Base-by-base conservation (phyloP, 2,113 vertebrate genomes). In the Ochotona princeps region DNA sequence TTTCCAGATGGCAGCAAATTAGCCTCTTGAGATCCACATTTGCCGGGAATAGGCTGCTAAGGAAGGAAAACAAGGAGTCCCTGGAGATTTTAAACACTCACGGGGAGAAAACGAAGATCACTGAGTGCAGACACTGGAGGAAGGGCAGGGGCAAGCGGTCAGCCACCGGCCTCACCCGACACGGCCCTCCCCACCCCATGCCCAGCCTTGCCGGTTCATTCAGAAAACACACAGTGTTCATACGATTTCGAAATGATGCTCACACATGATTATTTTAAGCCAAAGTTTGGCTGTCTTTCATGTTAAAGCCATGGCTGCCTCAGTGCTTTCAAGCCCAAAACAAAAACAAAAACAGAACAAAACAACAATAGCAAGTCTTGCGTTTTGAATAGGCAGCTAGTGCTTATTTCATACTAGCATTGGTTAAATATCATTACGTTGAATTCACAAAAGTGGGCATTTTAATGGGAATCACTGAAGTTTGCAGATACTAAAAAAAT, bases 21-120 rank as follows among this genome's bases (percentile, higher is more conserved):
- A 8, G 9, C 49, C 89, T 61, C 85, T 83, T 25, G 49, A 87
- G 91, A 87, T 54, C 1, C 1, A 28, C 93, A n/a, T 83, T 93
- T 88, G 63, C 54, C 1, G 10, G 83, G 80, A 89, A 72, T 32
- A 60, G 2, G 30, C 20, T 83, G 75, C 54, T 83, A 47, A 81
- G 66, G 51, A 74, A 66, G 28, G 76, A 79, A 86, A 75, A 80
- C 87, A 80, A 90, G 47, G 35, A 54, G 72, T 87, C 95, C 83
- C 25, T 17, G 17, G 72, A 63, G 65, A 38, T 76, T 80, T 93
- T 66, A 84, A 91, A 73, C 73, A 92, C 38, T 44, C 61, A 1
- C 5, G 26, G 17, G 25, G 17, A 26, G 13, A 28, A 28, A 25
- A 28, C 18, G 17, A 61, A 63, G 92, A 44, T 57, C 70, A 26